Evolutionary conservation across 2,888 invertebrate genomes (phyloP).

Genomic region (Dicyrtoma fusca): DNA sequence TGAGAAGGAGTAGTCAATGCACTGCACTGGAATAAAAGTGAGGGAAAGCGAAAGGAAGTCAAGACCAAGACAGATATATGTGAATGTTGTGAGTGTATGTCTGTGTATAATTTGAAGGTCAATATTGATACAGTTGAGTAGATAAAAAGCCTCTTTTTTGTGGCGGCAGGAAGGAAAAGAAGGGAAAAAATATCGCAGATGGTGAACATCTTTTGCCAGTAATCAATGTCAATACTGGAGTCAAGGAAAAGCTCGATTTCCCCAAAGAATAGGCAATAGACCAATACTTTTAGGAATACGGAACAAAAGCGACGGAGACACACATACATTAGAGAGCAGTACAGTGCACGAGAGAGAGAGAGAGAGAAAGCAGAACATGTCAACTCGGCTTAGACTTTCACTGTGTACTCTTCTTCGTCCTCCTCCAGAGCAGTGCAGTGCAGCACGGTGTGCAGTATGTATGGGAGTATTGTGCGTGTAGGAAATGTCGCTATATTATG

Average conservation of each 20-base stretch:
- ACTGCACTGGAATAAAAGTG: constrained; percentile 1
- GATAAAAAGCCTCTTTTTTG: constrained; percentile 35
- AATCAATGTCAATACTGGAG: constrained; percentile 54
- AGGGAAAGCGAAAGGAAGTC: constrained; percentile 1
- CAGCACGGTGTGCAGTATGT: too few relatives aligned
- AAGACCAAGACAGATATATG: not conserved
- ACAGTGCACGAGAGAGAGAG: constrained; percentile 3
- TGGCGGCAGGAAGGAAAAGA: constrained; percentile 23
- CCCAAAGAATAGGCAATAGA: constrained; percentile 23
- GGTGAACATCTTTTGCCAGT: constrained; percentile 49
- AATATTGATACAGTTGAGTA: constrained; percentile 53
- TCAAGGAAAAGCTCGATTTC: constrained; percentile 34
- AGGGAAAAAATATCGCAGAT: constrained; percentile 43
- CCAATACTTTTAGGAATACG: not conserved
- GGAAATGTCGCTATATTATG: too few relatives aligned
- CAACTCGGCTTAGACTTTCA: too few relatives aligned
- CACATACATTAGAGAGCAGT: not conserved
- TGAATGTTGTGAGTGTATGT: constrained; percentile 26
- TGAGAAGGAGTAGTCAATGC: not conserved
- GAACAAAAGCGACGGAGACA: constrained; percentile 15
- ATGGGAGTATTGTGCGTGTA: too few relatives aligned
- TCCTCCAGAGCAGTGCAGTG: too few relatives aligned
- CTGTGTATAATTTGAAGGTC: constrained; percentile 52
- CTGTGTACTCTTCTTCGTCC: too few relatives aligned
- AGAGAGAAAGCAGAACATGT: constrained; percentile 1